Conservation (phyloP, 64 coral and sea anemone species). For the Astreopora myriophthalma region DNA sequence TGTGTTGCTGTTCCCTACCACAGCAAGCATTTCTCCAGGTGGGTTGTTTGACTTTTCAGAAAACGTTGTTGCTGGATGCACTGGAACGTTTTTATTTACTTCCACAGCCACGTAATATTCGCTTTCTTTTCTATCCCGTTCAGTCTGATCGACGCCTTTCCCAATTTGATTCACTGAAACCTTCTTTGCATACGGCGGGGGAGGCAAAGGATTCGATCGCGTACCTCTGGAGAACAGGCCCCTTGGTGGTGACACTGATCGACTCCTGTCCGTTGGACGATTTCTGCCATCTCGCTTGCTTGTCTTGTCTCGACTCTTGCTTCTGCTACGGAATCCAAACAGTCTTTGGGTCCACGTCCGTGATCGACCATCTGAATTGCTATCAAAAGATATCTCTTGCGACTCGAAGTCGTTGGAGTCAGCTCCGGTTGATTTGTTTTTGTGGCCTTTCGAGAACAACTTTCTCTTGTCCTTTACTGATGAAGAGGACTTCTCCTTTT, state of each 20-base stretch:
- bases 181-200: neutral
- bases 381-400: conserved; percentile 6
- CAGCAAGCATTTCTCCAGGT: neutral
- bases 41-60: neutral
- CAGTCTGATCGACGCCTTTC: neutral
- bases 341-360: conserved; percentile 81
- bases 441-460: conserved; percentile 32
- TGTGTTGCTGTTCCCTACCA: neutral
- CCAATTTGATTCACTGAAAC: neutral
- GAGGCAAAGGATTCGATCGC: neutral
- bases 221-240: neutral
- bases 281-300: neutral
- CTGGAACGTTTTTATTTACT: neutral
- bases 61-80: neutral
- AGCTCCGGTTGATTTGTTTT: neutral
- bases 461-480: conserved; percentile 23
- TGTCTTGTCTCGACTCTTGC: conserved; percentile 54
- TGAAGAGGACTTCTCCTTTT: neutral
- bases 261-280: conserved; percentile 7
- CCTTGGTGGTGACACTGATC: conserved; percentile 15
- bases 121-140: neutral
- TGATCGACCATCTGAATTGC: conserved; percentile 27
- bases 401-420: neutral
- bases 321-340: conserved; percentile 69
- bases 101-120: neutral